Evolutionary conservation across 2,888 invertebrate genomes (phyloP), one percentile per base, ranked within the genome.

Genomic region (Drosophila barbarae): DNA sequence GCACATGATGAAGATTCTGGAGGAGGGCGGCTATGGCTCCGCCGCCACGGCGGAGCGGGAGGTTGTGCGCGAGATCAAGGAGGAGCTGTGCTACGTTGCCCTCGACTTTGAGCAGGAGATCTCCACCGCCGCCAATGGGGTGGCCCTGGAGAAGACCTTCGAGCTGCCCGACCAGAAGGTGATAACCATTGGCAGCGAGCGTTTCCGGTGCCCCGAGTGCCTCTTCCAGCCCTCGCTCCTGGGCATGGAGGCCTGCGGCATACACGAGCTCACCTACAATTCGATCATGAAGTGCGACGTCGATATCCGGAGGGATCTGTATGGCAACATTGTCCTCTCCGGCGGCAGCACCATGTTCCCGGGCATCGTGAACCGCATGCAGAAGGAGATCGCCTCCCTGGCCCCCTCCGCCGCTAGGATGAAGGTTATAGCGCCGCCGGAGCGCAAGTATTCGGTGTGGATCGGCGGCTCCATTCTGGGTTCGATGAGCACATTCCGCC

Each of bases 261-360:
- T 42, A 5, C 42, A 42, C 42, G 26, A 42, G 6, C 28, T 15
- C 26, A 42, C 42, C 1, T 10, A 42, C 15, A 42, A 28, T 0
- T 42, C 42, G 26, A 42, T 42, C 10, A 42, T 42, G 42, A 42
- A 42, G 42, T 42, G 42, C 26, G 42, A 42, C 6, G 26, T 28
- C 1, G 42, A 42, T 6, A 42, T 42, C 10, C 42, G 42, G 15
- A 26, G 15, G 42, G 26, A 42, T 15, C 15, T 42, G 15, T 42
- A 28, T 3, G 26, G 9, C 5, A 42, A 42, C 26, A 42, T 42
- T 0, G 42, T 42, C 3, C 28, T 42, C 2, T 42, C 42, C 42
- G 42, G 42, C 10, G 42, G 42, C 42, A 28, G n/a, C 26, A 42
- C 42, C 26, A 28, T 42, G 42, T 42, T 26, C 3, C 42, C 42